Percentiles rank a stretch among this genome's conserved stretches.
Conservation (phyloP, 2,797 vertebrate genomes). For the Phrynocephalus guinanensis region DNA sequence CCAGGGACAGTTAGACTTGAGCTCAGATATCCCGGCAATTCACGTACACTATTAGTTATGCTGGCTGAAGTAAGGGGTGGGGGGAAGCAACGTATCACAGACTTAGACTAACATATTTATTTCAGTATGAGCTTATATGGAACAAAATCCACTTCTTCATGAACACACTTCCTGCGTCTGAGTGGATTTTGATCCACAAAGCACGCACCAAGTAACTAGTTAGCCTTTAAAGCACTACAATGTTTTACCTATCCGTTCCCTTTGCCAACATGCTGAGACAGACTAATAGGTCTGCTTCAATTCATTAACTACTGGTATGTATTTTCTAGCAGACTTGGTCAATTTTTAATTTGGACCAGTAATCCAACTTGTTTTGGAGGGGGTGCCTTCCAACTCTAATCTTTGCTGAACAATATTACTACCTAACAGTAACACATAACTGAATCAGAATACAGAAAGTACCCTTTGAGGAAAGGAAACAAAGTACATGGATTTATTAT, state of each 20-base stretch:
- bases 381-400: slow-evolving; percentile 59
- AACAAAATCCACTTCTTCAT: too few relatives aligned
- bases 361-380: slow-evolving; percentile 51
- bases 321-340: not conserved
- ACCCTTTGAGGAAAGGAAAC: slow-evolving; percentile 52
- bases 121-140: too few relatives aligned
- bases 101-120: too few relatives aligned
- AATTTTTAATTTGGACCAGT: slow-evolving; percentile 55
- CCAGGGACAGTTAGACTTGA: not conserved
- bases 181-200: too few relatives aligned
- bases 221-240: too few relatives aligned
- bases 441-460: slow-evolving; percentile 62
- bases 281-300: not conserved
- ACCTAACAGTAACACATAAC: slow-evolving; percentile 56
- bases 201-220: too few relatives aligned
- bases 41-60: not conserved
- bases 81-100: too few relatives aligned
- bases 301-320: slow-evolving; percentile 33
- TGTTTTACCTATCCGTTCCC: too few relatives aligned
- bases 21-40: slow-evolving; percentile 32
- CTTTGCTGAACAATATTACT: slow-evolving; percentile 60
- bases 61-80: too few relatives aligned
- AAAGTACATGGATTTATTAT: slow-evolving; percentile 67
- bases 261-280: too few relatives aligned
- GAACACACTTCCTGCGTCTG: too few relatives aligned